These are phyloP conservation scores for Hiodon alosoides DNA, from an alignment of 2,113 vertebrate genomes.

Conservation along the genomic window DNA sequence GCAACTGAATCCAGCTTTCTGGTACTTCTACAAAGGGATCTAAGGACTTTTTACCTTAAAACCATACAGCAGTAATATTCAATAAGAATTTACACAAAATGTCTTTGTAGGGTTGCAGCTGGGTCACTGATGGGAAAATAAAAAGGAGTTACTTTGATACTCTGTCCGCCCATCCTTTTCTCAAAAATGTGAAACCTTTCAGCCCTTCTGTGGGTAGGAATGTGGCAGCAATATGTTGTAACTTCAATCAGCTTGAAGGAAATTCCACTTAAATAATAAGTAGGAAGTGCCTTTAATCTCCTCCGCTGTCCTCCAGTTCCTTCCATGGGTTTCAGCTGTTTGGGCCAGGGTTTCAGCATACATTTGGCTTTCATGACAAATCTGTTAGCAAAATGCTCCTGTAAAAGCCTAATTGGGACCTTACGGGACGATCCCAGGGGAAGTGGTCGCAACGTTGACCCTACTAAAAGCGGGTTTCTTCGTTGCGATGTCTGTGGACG, in stretches of 20 bases:
- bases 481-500: not conserved
- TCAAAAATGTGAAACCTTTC: slow-evolving; percentile 53
- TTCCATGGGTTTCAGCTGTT: slow-evolving; percentile 17
- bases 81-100: slow-evolving; percentile 40
- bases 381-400: slow-evolving; percentile 45
- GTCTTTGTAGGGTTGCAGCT: slow-evolving; percentile 44
- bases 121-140: slow-evolving; percentile 7
- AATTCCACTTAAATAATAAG: slow-evolving; percentile 59
- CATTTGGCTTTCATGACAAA: slow-evolving; percentile 46
- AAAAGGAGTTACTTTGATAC: not conserved
- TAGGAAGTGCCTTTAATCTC: slow-evolving; percentile 42
- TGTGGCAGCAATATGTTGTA: slow-evolving; percentile 62
- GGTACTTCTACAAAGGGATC: not conserved
- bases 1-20: slow-evolving; percentile 22
- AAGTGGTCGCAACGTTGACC: slow-evolving; percentile 35
- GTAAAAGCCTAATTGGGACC: slow-evolving; percentile 49
- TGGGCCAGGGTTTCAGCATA: slow-evolving; percentile 28
- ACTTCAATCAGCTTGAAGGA: slow-evolving; percentile 62
- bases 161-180: slow-evolving; percentile 30
- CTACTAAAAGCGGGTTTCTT: slow-evolving; percentile 14
- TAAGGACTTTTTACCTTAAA: slow-evolving; percentile 28
- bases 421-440: slow-evolving; percentile 22
- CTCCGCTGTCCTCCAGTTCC: slow-evolving; percentile 33
- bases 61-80: slow-evolving; percentile 23
- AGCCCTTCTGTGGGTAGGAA: slow-evolving; percentile 46